Base-by-base conservation (phyloP, 2,113 vertebrate genomes). In the Fulmarus glacialis region DNA sequence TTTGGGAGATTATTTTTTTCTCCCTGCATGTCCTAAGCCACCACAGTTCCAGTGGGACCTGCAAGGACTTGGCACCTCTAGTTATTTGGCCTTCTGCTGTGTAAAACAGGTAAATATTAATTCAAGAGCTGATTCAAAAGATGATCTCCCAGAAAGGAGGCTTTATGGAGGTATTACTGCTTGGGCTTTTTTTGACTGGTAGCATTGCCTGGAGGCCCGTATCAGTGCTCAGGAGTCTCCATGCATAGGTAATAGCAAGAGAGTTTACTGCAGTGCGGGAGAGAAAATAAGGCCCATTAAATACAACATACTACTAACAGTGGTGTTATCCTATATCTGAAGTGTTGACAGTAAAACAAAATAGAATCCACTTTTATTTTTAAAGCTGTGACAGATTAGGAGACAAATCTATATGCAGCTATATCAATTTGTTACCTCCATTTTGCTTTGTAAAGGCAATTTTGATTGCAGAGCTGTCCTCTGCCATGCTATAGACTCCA, bases 371-470 rank as follows among this genome's bases (percentile, higher is more conserved):
- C 78, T 92, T 92, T 87, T 79, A 73, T 87, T 95, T 95, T 92
- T 91, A 92, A 95, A 87, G 29, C 48, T 73, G 43, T 77, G 82
- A 50, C 85, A 90, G 66, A 86, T 95, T 91, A 94, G 92, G 32
- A 88, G 67, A 66, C 62, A 91, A 93, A 91, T 82, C 89, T 93
- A 22, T 82, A 90, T 82, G 87, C 70, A 80, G 62, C 67, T 77
- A 15, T 60, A 62, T 82, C 92, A 73, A 68, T 88, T 93, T 87
- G 85, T 80, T 93, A 40, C 74, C 78, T 97, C 62, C 32, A 55
- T 94, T 95, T 94, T 90, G 59, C 82, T 96, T 87, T 70, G 66
- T 53, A 80, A 94, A 90, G 82, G 79, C 62, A 93, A 17, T 85
- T 96, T 86, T 93, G 58, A 90, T 73, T 95, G 92, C 78, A 73